These are phyloP conservation scores for Lomographa bimaculata DNA, from an alignment of 2,888 invertebrate species.

Conservation along the genomic window DNA sequence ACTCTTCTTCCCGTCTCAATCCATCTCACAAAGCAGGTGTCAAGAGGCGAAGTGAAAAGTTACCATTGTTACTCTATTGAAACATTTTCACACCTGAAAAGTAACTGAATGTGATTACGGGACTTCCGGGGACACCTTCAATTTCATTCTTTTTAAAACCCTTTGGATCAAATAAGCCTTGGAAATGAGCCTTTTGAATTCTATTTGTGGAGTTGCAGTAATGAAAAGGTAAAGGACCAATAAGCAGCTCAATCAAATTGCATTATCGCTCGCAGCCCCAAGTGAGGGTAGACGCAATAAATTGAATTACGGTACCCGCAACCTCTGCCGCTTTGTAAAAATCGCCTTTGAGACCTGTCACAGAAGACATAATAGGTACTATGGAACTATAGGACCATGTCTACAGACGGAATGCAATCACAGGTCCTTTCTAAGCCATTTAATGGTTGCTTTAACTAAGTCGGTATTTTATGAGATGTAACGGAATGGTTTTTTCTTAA, in stretches of 20 bases:
- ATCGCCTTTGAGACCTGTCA: slow-evolving; percentile 52
- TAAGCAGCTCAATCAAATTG: slow-evolving; percentile 78
- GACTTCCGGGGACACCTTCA: slow-evolving; percentile 27
- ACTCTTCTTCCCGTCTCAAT: slow-evolving; percentile 45
- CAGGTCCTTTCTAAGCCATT: slow-evolving; percentile 52
- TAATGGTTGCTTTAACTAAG: too few species aligned
- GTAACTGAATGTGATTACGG: slow-evolving; percentile 30
- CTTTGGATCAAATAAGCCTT: slow-evolving; percentile 20
- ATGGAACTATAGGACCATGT: slow-evolving; percentile 39
- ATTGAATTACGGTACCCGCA: slow-evolving; percentile 70
- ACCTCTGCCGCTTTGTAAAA: slow-evolving; percentile 57
- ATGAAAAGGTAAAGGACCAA: slow-evolving; percentile 76
- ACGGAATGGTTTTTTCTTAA: too few species aligned
- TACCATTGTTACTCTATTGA: slow-evolving; percentile 54
- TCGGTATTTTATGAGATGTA: too few species aligned
- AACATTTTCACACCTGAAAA: slow-evolving; percentile 53
- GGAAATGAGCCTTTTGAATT: slow-evolving; percentile 12
- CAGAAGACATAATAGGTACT: too few species aligned
- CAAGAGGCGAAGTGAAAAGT: slow-evolving; percentile 63
- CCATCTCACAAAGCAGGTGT: slow-evolving; percentile 62
- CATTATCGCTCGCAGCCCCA: slow-evolving; percentile 65
- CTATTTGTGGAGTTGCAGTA: slow-evolving; percentile 53
- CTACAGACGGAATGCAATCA: slow-evolving; percentile 44
- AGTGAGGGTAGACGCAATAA: slow-evolving; percentile 61
- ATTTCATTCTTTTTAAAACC: slow-evolving; percentile 17